Evolutionary conservation across 2,888 invertebrate species (phyloP).

Genomic region (Dysmachus trigonus): DNA sequence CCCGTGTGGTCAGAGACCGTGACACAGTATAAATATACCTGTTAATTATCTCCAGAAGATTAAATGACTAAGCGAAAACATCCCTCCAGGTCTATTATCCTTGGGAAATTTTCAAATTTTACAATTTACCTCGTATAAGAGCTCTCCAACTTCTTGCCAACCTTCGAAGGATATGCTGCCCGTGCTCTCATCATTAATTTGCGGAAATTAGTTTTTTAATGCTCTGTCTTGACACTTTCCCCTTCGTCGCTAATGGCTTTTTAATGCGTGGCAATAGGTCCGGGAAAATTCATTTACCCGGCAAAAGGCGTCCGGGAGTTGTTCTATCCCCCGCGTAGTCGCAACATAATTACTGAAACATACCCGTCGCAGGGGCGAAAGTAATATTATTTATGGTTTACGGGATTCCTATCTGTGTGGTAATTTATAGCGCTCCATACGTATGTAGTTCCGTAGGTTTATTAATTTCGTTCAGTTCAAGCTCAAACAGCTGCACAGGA

Average conservation of each 20-base stretch:
- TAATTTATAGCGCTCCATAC: neutral
- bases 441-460: neutral
- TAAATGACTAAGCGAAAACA: neutral
- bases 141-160: neutral
- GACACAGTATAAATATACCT: neutral
- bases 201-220: neutral
- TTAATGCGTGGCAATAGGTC: neutral
- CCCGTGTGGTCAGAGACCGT: neutral
- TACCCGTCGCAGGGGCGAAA: neutral
- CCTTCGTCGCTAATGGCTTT: neutral
- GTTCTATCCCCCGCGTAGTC: neutral
- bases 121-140: neutral
- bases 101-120: neutral
- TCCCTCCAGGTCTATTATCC: neutral
- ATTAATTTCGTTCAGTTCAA: neutral
- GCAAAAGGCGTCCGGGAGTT: neutral
- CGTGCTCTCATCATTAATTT: neutral
- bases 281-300: neutral
- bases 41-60: neutral
- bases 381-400: neutral
- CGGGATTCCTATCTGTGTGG: neutral
- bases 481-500: neutral
- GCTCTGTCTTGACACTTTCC: neutral
- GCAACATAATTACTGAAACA: neutral
- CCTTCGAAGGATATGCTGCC: neutral